Percentiles rank a stretch among this genome's conserved stretches.
Conservation (phyloP, 2,888 invertebrate genomes). For the Cryptocheilus praepositus region DNA sequence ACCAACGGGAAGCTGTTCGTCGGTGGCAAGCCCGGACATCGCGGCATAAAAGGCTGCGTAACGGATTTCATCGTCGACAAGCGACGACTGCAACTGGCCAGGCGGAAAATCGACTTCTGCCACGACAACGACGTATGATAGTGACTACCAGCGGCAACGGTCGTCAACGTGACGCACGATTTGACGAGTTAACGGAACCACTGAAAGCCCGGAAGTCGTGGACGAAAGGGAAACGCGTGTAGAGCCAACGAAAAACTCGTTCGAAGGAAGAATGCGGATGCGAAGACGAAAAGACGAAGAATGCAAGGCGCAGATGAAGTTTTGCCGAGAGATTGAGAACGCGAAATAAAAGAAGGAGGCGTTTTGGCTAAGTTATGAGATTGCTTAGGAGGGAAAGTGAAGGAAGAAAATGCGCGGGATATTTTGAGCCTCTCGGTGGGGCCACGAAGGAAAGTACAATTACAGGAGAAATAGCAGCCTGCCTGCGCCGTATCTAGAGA, state of each 20-base stretch:
- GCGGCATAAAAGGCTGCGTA: conserved; percentile 69
- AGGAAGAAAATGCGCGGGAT: neutral
- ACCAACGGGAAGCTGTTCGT: conserved; percentile 73
- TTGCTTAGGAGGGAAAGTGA: too few relatives aligned
- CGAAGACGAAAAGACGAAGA: neutral
- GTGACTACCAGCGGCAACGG: conserved; percentile 38
- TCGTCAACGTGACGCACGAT: conserved; percentile 33
- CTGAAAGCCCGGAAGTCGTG: conserved; percentile 15
- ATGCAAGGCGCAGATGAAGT: neutral
- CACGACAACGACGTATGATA: conserved; percentile 74
- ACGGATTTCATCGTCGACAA: conserved; percentile 71
- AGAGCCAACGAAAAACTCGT: too few relatives aligned
- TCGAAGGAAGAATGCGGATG: too few relatives aligned
- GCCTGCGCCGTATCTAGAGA: too few relatives aligned
- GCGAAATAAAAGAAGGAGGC: too few relatives aligned
- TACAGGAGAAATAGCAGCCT: too few relatives aligned
- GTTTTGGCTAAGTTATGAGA: too few relatives aligned
- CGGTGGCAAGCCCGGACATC: conserved; percentile 71
- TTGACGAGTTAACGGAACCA: conserved; percentile 41
- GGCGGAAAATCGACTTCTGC: conserved; percentile 71
- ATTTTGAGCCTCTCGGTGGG: too few relatives aligned
- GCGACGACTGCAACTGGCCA: conserved; percentile 66
- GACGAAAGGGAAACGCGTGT: too few relatives aligned
- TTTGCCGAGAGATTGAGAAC: too few relatives aligned
- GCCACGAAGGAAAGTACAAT: too few relatives aligned